Percentiles rank a stretch among this genome's conserved stretches.
These are phyloP conservation scores for Rhopalosiphum nymphaeae DNA, from an alignment of 2,888 invertebrate species.

Conservation along the genomic window DNA sequence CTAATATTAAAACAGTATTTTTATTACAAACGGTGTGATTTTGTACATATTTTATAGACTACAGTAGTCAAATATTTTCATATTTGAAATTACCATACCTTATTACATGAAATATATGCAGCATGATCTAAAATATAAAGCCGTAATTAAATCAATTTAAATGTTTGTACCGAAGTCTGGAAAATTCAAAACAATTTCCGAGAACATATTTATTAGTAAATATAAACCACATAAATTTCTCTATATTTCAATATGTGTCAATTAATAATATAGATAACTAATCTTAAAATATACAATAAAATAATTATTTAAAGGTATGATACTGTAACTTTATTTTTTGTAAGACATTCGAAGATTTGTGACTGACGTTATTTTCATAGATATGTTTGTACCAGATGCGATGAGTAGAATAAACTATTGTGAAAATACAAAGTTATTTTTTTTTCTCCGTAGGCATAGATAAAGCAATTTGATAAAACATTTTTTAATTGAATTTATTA, in stretches of 20 bases:
- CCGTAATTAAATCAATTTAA: neutral
- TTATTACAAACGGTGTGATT: neutral
- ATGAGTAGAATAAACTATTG: slow-evolving; percentile 22
- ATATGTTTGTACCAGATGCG: slow-evolving; percentile 25
- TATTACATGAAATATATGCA: neutral
- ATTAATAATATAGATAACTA: neutral
- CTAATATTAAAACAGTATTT: neutral
- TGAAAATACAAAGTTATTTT: slow-evolving; percentile 1
- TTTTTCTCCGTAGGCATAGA: neutral
- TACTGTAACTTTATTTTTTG: neutral
- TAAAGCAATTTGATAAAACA: neutral
- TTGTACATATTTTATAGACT: neutral
- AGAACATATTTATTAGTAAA: neutral
- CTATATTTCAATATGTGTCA: neutral
- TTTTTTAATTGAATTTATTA: neutral
- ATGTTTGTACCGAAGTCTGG: neutral
- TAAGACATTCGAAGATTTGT: neutral
- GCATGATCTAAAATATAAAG: neutral
- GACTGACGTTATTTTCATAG: neutral
- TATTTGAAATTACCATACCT: neutral
- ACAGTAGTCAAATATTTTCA: neutral
- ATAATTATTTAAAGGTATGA: neutral
- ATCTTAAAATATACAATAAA: neutral
- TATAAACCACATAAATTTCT: neutral
- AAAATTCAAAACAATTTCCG: neutral